Evolutionary conservation across 92 coral and sea anemone genomes (phyloP).

Genomic region (Epizoanthus ramosus): DNA sequence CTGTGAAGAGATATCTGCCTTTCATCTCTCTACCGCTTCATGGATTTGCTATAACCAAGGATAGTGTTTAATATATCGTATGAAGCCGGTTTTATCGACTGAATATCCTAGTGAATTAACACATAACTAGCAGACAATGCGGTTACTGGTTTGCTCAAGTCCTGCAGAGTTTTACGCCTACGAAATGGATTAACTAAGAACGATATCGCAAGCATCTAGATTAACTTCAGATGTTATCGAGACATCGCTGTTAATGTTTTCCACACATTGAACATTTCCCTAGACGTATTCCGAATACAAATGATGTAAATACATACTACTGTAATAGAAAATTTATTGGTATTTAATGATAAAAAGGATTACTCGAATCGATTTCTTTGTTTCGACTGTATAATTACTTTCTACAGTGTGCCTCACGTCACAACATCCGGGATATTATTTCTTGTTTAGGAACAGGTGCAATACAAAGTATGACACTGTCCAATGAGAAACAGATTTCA

Average conservation of each 20-base stretch:
- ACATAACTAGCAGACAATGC: neutral
- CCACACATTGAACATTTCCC: constrained; percentile 4
- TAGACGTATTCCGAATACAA: neutral
- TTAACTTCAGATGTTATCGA: constrained; percentile 25
- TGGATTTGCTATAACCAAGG: neutral
- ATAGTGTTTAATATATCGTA: neutral
- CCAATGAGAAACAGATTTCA: constrained; percentile 13
- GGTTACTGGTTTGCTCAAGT: neutral
- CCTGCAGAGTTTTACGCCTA: constrained; percentile 30
- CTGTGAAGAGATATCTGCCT: neutral
- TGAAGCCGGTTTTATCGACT: neutral
- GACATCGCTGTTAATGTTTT: neutral
- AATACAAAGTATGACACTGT: neutral
- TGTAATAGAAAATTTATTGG: neutral
- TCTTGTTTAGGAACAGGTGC: constrained; percentile 23
- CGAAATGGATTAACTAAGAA: constrained; percentile 28
- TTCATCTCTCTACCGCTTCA: neutral
- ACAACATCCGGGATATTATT: constrained; percentile 5
- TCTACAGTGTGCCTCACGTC: neutral
- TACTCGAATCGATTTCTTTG: neutral
- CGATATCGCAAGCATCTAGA: constrained; percentile 22
- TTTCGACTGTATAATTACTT: neutral
- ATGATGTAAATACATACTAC: neutral
- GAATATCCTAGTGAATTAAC: constrained; percentile 6
- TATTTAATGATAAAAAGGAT: neutral